phyloP scores from a whole-genome alignment of 2,888 invertebrate genomes.

The Heliconius ethilla region DNA sequence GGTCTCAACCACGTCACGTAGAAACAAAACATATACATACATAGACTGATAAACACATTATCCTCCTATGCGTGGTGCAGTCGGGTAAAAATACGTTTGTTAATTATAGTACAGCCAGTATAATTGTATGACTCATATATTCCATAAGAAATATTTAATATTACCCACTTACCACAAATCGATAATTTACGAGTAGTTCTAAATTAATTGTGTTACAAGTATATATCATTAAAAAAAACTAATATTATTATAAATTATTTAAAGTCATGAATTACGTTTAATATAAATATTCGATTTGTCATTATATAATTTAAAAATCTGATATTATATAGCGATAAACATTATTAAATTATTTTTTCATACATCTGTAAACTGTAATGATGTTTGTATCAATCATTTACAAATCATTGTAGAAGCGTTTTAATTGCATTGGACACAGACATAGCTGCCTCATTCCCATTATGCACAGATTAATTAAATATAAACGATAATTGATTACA shows the following conservation, averaged over 20 bases:
- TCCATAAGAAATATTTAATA: not conserved
- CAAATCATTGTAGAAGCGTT: constrained; percentile 23
- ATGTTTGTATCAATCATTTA: constrained; percentile 20
- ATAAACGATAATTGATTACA: not conserved
- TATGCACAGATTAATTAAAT: constrained; percentile 29
- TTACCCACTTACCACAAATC: not conserved
- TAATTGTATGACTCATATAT: not conserved
- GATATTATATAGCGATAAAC: too few species aligned
- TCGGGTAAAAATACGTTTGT: not conserved
- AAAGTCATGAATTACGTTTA: too few species aligned
- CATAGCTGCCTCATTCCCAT: constrained; percentile 9
- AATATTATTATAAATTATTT: too few species aligned
- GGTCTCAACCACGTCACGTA: too few species aligned
- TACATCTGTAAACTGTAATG: not conserved
- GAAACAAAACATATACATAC: too few species aligned
- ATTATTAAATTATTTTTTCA: too few species aligned
- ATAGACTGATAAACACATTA: too few species aligned
- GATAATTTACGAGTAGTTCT: not conserved
- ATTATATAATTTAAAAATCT: too few species aligned
- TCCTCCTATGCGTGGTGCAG: too few species aligned
- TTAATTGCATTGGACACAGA: constrained; percentile 26
- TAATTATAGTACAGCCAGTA: not conserved
- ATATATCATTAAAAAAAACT: too few species aligned
- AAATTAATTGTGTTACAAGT: not conserved
- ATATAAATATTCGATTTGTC: too few species aligned